Percentiles rank a stretch among this genome's conserved stretches.
These are phyloP conservation scores for Phylloscopus trochiloides DNA, from an alignment of 2,113 vertebrate species.

Conservation along the genomic window DNA sequence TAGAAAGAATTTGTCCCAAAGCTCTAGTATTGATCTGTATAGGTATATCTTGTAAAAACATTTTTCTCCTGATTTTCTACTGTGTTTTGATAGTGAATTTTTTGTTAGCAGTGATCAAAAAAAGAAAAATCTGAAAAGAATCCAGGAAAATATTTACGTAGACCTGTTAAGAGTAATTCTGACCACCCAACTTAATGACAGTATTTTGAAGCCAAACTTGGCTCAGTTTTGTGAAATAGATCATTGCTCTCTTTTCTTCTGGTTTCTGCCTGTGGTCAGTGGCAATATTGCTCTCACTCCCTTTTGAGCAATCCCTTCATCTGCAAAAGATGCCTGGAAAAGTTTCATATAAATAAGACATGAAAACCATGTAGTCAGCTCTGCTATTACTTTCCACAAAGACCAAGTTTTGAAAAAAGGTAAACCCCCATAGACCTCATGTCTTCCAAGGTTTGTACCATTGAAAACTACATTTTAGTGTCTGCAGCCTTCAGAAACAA, in stretches of 20 bases:
- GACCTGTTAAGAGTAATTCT: not conserved
- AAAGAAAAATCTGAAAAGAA: not conserved
- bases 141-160: not conserved
- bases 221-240: not conserved
- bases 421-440: not conserved
- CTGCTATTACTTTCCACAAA: not conserved
- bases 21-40: not conserved
- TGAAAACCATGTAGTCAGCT: not conserved
- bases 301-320: not conserved
- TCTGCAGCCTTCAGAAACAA: not conserved
- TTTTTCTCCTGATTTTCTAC: not conserved
- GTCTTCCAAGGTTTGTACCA: not conserved
- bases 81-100: not conserved
- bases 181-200: not conserved
- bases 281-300: not conserved
- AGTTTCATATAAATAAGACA: not conserved
- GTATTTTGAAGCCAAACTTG: not conserved
- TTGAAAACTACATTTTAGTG: not conserved
- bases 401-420: not conserved
- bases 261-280: not conserved
- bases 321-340: not conserved
- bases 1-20: not conserved
- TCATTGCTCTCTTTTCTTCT: not conserved
- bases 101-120: not conserved
- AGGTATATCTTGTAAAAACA: not conserved